Base-by-base conservation (phyloP, 2,797 vertebrate species). In the Pangasius macronema region DNA sequence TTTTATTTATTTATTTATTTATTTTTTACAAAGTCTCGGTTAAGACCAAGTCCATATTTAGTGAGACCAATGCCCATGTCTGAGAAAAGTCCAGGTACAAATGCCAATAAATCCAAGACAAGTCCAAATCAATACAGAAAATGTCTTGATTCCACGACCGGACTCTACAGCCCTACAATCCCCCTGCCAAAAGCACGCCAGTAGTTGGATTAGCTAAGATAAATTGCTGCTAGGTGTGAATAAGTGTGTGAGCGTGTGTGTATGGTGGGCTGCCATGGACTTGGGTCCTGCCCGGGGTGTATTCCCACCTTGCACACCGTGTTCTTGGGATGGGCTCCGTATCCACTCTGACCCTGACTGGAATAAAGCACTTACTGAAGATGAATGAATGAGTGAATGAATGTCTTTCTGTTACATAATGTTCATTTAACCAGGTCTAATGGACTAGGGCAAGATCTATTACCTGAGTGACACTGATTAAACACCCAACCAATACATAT, bases 401-500 rank as follows among this genome's bases (percentile, higher is more conserved):
- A 46, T 65, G 24, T 33, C 59, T 30, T 82, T 65, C 14, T 30
- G 24, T 65, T 82, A 81, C 61, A 39, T 61, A 83, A 49, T 57
- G 77, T 53, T 77, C 67, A 36, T 55, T 68, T 67, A 27, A 77
- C 83, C 72, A 53, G 36, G 49, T 49, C 49, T 53, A 79, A 63
- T 53, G 42, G 59, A 82, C 42, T 49, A 65, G 36, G 59, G 49
- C 80, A 82, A 49, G 49, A 65, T 82, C 80, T 30, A 65, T 82
- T 42, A 82, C 49, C 81, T 65, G 39, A 49, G 7, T 20, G 59
- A 46, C 42, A 22, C 24, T 65, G 61, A 82, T 30, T 82, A 82
- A 65, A 82, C 57, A 27, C 22, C 36, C 3, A 33, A 20, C 42
- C 39, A 30, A 65, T 65, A 82, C 49, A 82, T n/a, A n/a, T n/a